Conservation (phyloP, 2,797 vertebrate genomes). For the Scleropages formosus region DNA sequence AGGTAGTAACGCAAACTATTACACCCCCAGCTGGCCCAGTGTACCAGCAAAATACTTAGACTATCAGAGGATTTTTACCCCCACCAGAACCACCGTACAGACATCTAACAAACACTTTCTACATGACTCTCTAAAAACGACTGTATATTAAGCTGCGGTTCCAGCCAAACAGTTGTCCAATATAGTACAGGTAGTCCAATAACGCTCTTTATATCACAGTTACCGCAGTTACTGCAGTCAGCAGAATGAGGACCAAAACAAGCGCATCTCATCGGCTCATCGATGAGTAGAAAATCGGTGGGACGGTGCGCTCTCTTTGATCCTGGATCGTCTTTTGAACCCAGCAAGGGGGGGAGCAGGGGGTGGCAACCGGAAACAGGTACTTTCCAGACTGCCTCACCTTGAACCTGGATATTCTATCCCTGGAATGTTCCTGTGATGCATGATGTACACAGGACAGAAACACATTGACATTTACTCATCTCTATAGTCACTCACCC, state of each 20-base stretch:
- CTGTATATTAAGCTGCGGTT: too few relatives aligned
- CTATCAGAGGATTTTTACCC: slow-evolving; percentile 29
- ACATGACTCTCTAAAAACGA: too few relatives aligned
- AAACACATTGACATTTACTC: too few relatives aligned
- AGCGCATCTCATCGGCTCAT: slow-evolving; percentile 70
- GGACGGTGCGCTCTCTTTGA: slow-evolving; percentile 85
- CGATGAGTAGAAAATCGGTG: slow-evolving; percentile 90
- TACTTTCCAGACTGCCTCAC: slow-evolving; percentile 62
- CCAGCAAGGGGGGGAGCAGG: slow-evolving; percentile 45
- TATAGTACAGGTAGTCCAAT: slow-evolving; percentile 41
- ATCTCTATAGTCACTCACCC: too few relatives aligned
- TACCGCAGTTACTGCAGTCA: slow-evolving; percentile 40
- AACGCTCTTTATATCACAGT: slow-evolving; percentile 58
- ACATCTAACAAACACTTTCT: too few relatives aligned
- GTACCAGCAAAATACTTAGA: slow-evolving; percentile 51
- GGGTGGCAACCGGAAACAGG: slow-evolving; percentile 51
- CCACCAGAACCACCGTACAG: too few relatives aligned
- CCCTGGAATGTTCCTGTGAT: slow-evolving; percentile 43
- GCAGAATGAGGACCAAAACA: slow-evolving; percentile 9
- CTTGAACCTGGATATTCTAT: slow-evolving; percentile 68
- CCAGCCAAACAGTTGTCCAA: too few relatives aligned
- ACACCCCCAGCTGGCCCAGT: slow-evolving; percentile 63
- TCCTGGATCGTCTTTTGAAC: slow-evolving; percentile 84
- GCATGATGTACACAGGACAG: not conserved
- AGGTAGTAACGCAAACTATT: too few relatives aligned